Evolutionary conservation across 2,797 vertebrate genomes (phyloP).

Genomic region (Acropternis orthonyx): DNA sequence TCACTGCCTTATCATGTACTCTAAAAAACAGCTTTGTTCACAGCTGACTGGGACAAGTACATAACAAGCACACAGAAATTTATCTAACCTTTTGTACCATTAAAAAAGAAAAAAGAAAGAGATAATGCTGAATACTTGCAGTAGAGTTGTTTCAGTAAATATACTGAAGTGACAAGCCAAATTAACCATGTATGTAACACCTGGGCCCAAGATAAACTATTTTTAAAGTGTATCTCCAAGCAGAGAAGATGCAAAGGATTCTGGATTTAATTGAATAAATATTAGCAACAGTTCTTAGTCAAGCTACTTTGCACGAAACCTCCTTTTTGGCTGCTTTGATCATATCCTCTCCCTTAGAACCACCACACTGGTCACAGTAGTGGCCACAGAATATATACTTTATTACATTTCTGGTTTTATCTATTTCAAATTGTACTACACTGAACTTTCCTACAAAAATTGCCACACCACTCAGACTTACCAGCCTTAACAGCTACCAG

Average conservation of each 20-base stretch:
- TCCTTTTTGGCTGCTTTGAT: neutral
- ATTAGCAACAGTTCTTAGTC: neutral
- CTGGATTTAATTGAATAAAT: neutral
- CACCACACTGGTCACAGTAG: neutral
- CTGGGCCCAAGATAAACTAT: neutral
- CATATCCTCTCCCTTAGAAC: neutral
- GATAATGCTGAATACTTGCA: neutral
- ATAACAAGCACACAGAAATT: neutral
- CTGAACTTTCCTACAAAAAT: conserved; percentile 5
- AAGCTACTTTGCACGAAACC: neutral
- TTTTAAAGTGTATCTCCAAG: neutral
- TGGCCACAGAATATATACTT: neutral
- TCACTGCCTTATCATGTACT: neutral
- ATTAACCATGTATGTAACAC: neutral
- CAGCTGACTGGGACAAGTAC: neutral
- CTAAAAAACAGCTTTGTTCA: neutral
- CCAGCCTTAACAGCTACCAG: neutral
- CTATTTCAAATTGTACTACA: neutral
- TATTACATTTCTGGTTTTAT: neutral
- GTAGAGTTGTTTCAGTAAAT: neutral
- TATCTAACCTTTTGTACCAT: neutral
- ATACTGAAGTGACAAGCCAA: neutral
- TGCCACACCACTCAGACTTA: neutral
- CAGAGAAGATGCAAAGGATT: neutral
- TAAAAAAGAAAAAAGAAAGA: neutral